Conservation (phyloP, 2,113 vertebrate species). For the Nipponia nippon region DNA sequence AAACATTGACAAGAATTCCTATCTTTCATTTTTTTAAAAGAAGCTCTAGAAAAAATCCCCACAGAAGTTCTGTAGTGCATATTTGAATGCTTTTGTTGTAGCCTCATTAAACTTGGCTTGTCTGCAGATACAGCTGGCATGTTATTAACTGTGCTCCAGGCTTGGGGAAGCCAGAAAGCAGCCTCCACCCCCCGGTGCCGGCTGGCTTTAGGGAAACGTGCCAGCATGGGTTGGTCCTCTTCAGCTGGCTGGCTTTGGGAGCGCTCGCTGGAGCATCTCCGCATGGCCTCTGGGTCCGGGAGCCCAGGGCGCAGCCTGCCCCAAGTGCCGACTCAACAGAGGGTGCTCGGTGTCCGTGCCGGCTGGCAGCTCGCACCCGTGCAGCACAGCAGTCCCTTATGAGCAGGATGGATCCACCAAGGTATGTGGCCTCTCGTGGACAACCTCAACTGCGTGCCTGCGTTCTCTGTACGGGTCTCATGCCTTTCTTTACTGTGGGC, state of each 20-base stretch:
- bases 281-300: not conserved
- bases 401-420: not conserved
- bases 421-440: not conserved
- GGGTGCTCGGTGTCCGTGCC: rapidly evolving
- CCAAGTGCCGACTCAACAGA: rapidly evolving
- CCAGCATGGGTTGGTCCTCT: constrained; percentile 63
- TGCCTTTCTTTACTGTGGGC: not conserved
- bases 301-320: not conserved
- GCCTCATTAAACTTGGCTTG: constrained; percentile 75
- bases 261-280: not conserved
- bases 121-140: constrained; percentile 71
- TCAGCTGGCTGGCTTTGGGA: constrained; percentile 52
- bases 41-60: constrained; percentile 36
- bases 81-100: constrained; percentile 69
- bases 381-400: not conserved
- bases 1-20: constrained; percentile 14
- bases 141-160: constrained; percentile 68
- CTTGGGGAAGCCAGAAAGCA: constrained; percentile 67
- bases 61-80: constrained; percentile 60
- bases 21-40: constrained; percentile 31
- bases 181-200: constrained; percentile 62
- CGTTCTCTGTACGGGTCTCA: not conserved
- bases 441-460: not conserved
- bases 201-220: constrained; percentile 61
- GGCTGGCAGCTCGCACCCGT: rapidly evolving